These are phyloP conservation scores for Agriopis aurantiaria DNA, from an alignment of 2,888 invertebrate genomes.

Conservation along the genomic window DNA sequence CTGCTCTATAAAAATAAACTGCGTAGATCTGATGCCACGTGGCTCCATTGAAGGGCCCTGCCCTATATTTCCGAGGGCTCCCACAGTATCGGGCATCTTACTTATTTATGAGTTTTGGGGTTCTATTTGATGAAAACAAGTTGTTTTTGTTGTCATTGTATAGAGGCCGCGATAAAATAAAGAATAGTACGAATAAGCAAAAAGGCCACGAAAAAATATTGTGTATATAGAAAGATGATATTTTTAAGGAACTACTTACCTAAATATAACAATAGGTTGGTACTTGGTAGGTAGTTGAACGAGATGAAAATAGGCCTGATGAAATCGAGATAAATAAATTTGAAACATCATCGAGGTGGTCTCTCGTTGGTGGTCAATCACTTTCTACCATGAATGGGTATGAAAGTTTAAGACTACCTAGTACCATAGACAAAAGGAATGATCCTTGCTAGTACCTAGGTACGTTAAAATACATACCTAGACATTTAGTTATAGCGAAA, in stretches of 20 bases:
- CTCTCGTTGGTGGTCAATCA: no score
- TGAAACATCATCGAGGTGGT: no score
- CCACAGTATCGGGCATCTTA: slow-evolving; percentile 38
- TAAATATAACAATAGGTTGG: background rate
- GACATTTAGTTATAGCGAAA: no score
- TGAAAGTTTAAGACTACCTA: no score
- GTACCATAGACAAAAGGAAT: no score
- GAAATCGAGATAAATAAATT: no score
- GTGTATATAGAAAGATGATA: background rate
- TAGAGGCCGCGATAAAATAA: slow-evolving; percentile 3
- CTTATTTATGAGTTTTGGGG: slow-evolving; percentile 32
- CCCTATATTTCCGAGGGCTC: slow-evolving; percentile 51
- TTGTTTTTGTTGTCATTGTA: slow-evolving; percentile 23
- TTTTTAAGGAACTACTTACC: background rate
- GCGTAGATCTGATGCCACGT: slow-evolving; percentile 59
- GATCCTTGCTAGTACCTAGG: no score
- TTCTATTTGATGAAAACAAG: slow-evolving; percentile 28
- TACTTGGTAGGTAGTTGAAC: no score
- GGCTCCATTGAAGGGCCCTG: slow-evolving; percentile 52
- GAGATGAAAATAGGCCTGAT: no score
- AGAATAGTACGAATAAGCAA: slow-evolving; percentile 6
- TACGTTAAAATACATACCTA: no score
- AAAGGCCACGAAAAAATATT: background rate
- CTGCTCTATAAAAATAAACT: slow-evolving; percentile 52
- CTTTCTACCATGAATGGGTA: no score